Percentiles rank a stretch among this genome's conserved stretches.
Evolutionary conservation across 2,113 vertebrate genomes (phyloP).

Genomic region (Salvelinus alpinus): DNA sequence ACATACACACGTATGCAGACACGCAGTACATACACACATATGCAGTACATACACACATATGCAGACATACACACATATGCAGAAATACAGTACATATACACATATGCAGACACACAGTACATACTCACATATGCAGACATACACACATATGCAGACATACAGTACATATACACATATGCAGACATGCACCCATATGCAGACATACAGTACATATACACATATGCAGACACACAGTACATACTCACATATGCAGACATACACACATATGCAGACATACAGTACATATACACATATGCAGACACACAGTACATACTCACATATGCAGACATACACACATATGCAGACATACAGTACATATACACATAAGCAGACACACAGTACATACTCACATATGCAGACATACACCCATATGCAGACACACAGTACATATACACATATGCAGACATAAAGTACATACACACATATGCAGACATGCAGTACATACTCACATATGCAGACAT

Average conservation of each 20-base stretch:
- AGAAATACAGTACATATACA: constrained; percentile 35
- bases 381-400: constrained; percentile 18
- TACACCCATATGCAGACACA: constrained; percentile 38
- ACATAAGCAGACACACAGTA: not conserved
- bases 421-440: constrained; percentile 49
- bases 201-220: too few relatives aligned
- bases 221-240: too few relatives aligned
- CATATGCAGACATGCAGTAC: not conserved
- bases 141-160: too few relatives aligned
- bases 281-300: too few relatives aligned
- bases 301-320: too few relatives aligned
- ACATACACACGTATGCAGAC: constrained; percentile 15
- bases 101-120: not conserved
- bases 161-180: too few relatives aligned
- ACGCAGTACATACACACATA: too few relatives aligned
- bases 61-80: constrained; percentile 50
- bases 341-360: too few relatives aligned
- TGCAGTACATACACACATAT: constrained; percentile 31
- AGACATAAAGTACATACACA: constrained; percentile 36
- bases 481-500: constrained; percentile 25
- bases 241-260: too few relatives aligned
- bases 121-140: constrained; percentile 25
- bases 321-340: too few relatives aligned
- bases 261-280: too few relatives aligned
- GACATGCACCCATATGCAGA: too few relatives aligned